Evolutionary conservation across 2,888 invertebrate species (phyloP), one percentile per base, ranked within the genome.

Genomic region (Spisula subtruncata): DNA sequence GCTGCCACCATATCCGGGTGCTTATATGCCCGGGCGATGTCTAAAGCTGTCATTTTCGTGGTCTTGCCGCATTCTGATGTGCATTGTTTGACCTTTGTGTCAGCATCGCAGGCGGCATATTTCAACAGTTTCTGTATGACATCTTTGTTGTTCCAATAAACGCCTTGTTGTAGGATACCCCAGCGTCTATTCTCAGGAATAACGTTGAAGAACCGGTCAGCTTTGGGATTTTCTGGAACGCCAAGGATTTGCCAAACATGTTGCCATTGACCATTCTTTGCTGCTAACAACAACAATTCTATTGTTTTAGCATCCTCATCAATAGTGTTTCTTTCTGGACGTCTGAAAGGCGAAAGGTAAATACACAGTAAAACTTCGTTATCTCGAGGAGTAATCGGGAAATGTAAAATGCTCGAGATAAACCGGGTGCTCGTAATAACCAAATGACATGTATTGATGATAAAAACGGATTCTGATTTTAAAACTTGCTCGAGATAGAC

Each of bases 171-270:
- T 16, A 93, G 32, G 0, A 92, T 75, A 20, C 93, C 91, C 93
- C 93, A 93, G 41, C 92, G 85, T 25, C 93, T 87, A 66, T 91
- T 90, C 71, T 93, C 93, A n/a, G 93, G 93, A 25, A 92, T 92
- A 12, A 87, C 81, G 84, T 93, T 93, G 16, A 93, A 85, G 12
- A 93, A 56, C 18, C 86, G 89, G 16, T 89, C 85, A 41, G 89
- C 89, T 41, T 25, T 48, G 12, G 91, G 93, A 14, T 84, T 79
- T 12, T 81, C 85, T 6, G 92, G 92, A 14, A 81, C 60, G 16
- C 93, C 92, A 0, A 93, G 48, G n/a, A 93, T 92, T 14, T 56
- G 12, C 87, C 89, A 92, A 0, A 93, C 92, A 16, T 48, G 48
- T 14, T 84, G 71, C 93, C 93, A 93, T 4, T 88, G 71, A 0